These are phyloP conservation scores for Brachirus orientalis DNA, from an alignment of 2,113 vertebrate genomes.

Conservation along the genomic window DNA sequence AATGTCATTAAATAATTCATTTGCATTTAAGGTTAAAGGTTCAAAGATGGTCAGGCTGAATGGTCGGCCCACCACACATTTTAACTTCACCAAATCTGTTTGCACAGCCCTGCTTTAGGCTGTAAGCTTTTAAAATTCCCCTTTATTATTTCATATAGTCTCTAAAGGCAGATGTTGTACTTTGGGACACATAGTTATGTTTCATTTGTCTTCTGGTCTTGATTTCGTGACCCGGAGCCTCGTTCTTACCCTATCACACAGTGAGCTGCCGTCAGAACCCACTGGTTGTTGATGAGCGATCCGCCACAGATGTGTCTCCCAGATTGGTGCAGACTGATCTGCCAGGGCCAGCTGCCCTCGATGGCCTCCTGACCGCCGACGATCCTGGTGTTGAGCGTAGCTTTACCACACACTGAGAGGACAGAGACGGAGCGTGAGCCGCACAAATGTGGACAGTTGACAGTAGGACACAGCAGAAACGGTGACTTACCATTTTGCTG, in stretches of 20 bases:
- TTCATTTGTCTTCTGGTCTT: too few species aligned
- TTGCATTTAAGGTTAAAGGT: too few species aligned
- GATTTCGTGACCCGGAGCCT: too few species aligned
- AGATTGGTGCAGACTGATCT: constrained; percentile 62
- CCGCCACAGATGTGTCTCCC: constrained; percentile 75
- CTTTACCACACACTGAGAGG: constrained; percentile 72
- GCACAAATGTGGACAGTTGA: neutral
- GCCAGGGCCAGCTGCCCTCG: constrained; percentile 80
- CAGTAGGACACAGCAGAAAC: neutral
- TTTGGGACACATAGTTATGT: too few species aligned
- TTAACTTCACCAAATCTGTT: too few species aligned
- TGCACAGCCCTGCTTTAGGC: too few species aligned
- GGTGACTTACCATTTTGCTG: constrained; percentile 55
- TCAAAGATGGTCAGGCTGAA: too few species aligned
- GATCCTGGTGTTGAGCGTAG: constrained; percentile 63
- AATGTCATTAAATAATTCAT: too few species aligned
- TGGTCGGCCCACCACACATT: too few species aligned
- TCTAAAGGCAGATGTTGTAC: too few species aligned
- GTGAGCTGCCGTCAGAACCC: constrained; percentile 82
- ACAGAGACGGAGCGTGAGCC: neutral
- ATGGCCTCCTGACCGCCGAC: constrained; percentile 72
- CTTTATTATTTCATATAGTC: too few species aligned
- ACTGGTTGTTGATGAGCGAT: constrained; percentile 76
- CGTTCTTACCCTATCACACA: constrained; percentile 54
- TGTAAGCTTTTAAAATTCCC: too few species aligned